Evolutionary conservation across 2,888 invertebrate species (phyloP).

Genomic region (Anoncus sp.): DNA sequence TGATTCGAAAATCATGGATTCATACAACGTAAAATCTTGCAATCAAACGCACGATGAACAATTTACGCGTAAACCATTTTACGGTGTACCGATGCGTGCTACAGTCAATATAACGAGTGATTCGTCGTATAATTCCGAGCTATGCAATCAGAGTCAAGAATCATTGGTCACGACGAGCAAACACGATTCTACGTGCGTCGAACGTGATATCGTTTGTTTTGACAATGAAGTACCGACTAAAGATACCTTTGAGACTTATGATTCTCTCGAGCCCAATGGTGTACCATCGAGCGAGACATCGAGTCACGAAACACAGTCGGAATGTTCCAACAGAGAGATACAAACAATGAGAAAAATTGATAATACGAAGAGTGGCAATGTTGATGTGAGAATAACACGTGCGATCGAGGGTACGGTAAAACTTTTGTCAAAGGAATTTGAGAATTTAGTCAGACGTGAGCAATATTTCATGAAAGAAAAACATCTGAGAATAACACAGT

Average conservation of each 20-base stretch:
- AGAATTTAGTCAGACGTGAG: conserved; percentile 77
- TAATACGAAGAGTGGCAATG: conserved; percentile 69
- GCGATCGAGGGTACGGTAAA: conserved; percentile 81
- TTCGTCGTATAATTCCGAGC: conserved; percentile 41
- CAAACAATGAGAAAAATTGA: conserved; percentile 27
- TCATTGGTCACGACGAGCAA: conserved; percentile 29
- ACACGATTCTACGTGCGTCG: conserved; percentile 36
- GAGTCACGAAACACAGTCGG: conserved; percentile 5
- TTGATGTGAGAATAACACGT: conserved; percentile 76
- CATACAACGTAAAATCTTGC: conserved; percentile 3
- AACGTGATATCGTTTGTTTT: conserved; percentile 50
- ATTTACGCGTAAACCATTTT: conserved; percentile 43
- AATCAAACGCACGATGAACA: conserved; percentile 14
- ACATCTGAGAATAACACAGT: conserved; percentile 67
- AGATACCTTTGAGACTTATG: conserved; percentile 75
- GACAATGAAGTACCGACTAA: conserved; percentile 76
- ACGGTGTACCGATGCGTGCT: conserved; percentile 35
- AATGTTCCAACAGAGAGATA: conserved; percentile 13
- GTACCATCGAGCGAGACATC: conserved; percentile 26
- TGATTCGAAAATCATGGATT: conserved; percentile 13
- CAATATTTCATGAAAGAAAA: conserved; percentile 76
- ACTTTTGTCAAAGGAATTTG: conserved; percentile 79
- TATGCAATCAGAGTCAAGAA: conserved; percentile 30
- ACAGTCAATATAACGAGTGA: conserved; percentile 33
- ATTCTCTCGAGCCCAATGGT: conserved; percentile 74